A percentile compares a stretch with the other conserved stretches of the same genome.
Conservation (phyloP, 2,113 vertebrate species). For the Centrocercus urophasianus region DNA sequence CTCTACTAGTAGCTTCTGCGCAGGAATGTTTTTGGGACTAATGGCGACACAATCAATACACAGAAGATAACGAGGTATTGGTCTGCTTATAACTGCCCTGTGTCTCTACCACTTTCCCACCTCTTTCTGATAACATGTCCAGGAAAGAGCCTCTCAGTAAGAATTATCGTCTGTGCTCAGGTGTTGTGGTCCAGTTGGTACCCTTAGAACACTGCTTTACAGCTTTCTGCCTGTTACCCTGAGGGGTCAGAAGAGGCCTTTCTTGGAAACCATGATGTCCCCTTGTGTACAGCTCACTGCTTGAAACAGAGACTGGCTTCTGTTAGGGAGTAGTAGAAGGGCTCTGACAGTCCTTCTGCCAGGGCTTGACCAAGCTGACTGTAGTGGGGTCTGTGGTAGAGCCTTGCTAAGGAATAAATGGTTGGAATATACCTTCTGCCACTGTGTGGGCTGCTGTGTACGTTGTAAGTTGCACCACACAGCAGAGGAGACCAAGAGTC, state of each 20-base stretch:
- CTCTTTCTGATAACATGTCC: accelerated
- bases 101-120: neutral
- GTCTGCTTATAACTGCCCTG: neutral
- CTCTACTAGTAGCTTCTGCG: neutral
- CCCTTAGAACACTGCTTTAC: neutral
- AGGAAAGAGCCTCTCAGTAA: neutral
- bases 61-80: neutral
- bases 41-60: accelerated
- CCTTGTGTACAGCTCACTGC: neutral
- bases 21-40: neutral
- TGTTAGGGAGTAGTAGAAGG: neutral
- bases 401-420: neutral
- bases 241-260: accelerated
- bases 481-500: neutral
- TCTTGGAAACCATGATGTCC: neutral
- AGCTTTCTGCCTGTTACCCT: neutral
- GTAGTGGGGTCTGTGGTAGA: neutral
- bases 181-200: neutral
- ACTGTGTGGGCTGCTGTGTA: no score
- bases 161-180: neutral
- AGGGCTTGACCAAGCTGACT: neutral
- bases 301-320: accelerated
- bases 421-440: neutral
- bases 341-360: neutral
- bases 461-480: neutral